Base-by-base conservation (phyloP, 2,888 invertebrate species). In the Danaus chrysippus region DNA sequence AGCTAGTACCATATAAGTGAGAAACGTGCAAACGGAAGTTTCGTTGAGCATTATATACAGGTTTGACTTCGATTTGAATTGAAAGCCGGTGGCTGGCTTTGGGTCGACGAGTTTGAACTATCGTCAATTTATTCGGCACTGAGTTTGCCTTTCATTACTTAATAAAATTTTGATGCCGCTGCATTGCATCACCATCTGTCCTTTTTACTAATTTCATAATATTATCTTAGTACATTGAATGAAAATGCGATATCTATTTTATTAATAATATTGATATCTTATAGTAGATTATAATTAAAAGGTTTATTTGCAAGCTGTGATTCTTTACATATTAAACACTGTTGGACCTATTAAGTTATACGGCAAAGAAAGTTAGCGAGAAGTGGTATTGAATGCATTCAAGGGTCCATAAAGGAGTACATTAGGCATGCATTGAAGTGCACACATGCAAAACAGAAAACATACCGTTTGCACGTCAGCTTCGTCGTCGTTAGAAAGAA, bases 1-100 rank as follows among this genome's bases (percentile, higher is more conserved):
- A 34, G 23, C 3, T 34, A 34, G 23, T 34, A 34, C 23, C 23
- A 34, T 34, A 34, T 34, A 34, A 34, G 53, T 23, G 42, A 59
- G 19, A 44, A 34, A 12, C 52, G n/a, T 11, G 44, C 41, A 12
- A 55, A 60, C 54, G 54, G 46, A 44, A 54, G 64, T 65, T 61
- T 64, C 61, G 60, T 60, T 62, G 59, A 69, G 67, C 62, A 68
- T 68, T 70, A 67, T 69, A 69, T 72, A 70, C 68, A 70, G 68
- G 70, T 74, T 71, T 67, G 62, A 64, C 67, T 71, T 68, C 64
- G 65, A 73, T 73, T 74, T 73, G 71, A 72, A 74, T 74, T 71
- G 71, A 72, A 73, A 73, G 70, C 71, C 23, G 23, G 23, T 34
- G 67, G 66, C 65, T 68, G 43, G 53, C 46, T 57, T 46, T 65